phyloP scores from a whole-genome alignment of 2,888 invertebrate genomes.

The Calliopum simillimum region DNA sequence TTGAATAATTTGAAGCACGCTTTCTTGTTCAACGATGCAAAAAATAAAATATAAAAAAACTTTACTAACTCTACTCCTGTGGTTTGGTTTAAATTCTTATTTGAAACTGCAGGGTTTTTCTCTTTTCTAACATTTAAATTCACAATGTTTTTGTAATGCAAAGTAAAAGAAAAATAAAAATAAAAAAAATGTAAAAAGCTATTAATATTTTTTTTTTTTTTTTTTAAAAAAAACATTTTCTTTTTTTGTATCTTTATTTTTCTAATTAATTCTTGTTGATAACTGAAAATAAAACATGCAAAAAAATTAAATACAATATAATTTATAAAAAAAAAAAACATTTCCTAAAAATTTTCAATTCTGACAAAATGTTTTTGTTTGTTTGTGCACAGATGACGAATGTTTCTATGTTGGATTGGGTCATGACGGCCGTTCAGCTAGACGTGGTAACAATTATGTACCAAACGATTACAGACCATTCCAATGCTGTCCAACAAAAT shows the following conservation, averaged over 20 bases:
- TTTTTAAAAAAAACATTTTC: too few species aligned
- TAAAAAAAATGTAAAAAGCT: background rate
- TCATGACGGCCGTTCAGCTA: slow-evolving; percentile 73
- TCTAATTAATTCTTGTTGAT: slow-evolving; percentile 37
- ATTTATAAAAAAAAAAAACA: slow-evolving; percentile 36
- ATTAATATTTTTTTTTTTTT: slow-evolving; percentile 2
- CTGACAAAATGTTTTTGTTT: slow-evolving; percentile 87
- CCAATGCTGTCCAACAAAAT: slow-evolving; percentile 92
- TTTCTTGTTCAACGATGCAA: slow-evolving; percentile 32
- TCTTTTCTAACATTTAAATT: background rate
- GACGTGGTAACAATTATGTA: slow-evolving; percentile 61
- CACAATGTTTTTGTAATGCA: too few species aligned
- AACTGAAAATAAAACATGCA: slow-evolving; percentile 21
- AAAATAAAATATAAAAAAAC: slow-evolving; percentile 24
- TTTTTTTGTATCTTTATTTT: slow-evolving; percentile 25
- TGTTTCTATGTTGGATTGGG: slow-evolving; percentile 97
- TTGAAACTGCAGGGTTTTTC: slow-evolving; percentile 24
- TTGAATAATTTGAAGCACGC: slow-evolving; percentile 40
- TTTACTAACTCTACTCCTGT: slow-evolving; percentile 32
- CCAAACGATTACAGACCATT: slow-evolving; percentile 85
- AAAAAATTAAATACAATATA: slow-evolving; percentile 26
- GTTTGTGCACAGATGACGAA: slow-evolving; percentile 86
- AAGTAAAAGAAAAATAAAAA: slow-evolving; percentile 19
- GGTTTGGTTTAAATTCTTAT: slow-evolving; percentile 22
- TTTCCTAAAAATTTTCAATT: slow-evolving; percentile 64